Evolutionary conservation across 2,797 vertebrate genomes (phyloP).

Genomic region (Alauda arvensis): DNA sequence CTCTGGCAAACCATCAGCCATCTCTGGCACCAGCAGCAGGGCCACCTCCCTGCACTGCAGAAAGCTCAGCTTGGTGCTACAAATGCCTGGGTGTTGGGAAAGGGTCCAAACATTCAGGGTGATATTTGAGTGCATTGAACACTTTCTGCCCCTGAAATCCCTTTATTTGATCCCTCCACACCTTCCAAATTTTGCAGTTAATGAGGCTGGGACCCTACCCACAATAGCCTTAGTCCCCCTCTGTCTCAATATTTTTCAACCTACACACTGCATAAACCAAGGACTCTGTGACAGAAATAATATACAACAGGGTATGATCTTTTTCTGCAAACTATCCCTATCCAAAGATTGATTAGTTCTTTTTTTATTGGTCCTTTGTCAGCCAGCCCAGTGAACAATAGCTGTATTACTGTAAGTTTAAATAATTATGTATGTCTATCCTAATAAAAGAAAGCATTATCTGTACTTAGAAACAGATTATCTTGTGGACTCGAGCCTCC

Average conservation of each 20-base stretch:
- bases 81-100: background rate
- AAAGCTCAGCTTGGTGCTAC: background rate
- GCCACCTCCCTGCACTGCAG: background rate
- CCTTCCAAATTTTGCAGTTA: background rate
- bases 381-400: background rate
- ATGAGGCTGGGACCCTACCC: background rate
- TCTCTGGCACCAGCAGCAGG: background rate
- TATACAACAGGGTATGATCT: background rate
- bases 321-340: background rate
- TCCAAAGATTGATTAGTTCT: background rate
- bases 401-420: background rate
- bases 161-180: background rate
- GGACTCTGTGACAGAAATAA: background rate
- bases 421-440: background rate
- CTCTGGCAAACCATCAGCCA: background rate
- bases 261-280: background rate
- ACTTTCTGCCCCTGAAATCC: background rate
- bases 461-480: conserved; percentile 7
- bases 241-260: background rate
- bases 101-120: background rate
- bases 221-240: background rate
- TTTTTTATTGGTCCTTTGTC: background rate
- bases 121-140: background rate
- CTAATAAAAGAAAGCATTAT: background rate
- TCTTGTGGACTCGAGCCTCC: background rate